Conservation (phyloP, 1,140 invertebrate species). For the Schlechtendalia chinensis region DNA sequence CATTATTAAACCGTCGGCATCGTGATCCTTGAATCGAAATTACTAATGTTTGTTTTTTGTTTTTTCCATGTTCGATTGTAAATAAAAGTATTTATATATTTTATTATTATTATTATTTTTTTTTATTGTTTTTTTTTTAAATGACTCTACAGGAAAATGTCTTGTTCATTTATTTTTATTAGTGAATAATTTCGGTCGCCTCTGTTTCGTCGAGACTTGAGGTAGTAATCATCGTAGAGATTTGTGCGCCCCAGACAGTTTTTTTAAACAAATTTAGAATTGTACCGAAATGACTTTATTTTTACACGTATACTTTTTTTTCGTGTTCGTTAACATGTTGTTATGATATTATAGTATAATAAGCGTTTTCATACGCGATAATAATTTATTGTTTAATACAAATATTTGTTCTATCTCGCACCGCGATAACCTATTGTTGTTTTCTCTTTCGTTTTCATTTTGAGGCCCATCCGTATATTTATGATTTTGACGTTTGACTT, state of each 20-base stretch:
- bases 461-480: neutral
- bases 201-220: too few relatives aligned
- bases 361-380: neutral
- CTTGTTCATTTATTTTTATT: too few relatives aligned
- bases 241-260: too few relatives aligned
- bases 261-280: too few relatives aligned
- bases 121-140: too few relatives aligned
- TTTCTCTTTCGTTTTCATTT: slow-evolving; percentile 2
- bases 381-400: neutral
- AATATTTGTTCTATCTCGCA: slow-evolving; percentile 1
- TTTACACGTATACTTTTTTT: neutral
- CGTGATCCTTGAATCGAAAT: neutral
- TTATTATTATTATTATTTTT: neutral
- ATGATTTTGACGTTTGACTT: neutral
- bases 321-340: neutral
- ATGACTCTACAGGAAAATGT: too few relatives aligned
- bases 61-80: neutral
- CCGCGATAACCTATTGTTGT: slow-evolving; percentile 27
- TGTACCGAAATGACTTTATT: too few relatives aligned
- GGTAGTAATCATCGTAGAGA: too few relatives aligned
- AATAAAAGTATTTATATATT: neutral
- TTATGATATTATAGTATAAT: neutral
- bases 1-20: neutral
- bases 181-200: too few relatives aligned
- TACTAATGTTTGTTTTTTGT: neutral